Base-by-base conservation (phyloP, 2,888 invertebrate genomes). In the Sussaba pulchella region DNA sequence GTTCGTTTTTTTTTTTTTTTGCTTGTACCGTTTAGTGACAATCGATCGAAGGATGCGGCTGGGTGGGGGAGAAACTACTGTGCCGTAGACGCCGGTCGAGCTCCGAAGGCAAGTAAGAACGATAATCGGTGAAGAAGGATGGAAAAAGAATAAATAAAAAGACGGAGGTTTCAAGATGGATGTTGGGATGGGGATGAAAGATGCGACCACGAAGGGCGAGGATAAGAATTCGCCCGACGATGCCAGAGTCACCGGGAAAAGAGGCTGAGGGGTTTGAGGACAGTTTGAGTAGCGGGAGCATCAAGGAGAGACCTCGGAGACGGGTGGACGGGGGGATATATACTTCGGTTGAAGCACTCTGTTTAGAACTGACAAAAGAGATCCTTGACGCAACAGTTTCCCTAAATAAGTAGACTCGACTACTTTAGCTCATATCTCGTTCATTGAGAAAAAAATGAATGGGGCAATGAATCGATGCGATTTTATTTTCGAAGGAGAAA, bases 351-450 rank as follows among this genome's bases (percentile, higher is more conserved):
- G 71, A 79, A 88, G 90, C 78, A 87, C 84, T n/a, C n/a, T 84
- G 83, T 87, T 85, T 84, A 85, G 80, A 83, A 79, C 85, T 87
- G 85, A 86, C 85, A 88, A 88, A 88, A 88, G n/a, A n/a, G 89
- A 84, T 73, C 76, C 87, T 87, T 78, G 78, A 85, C 82, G 85
- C 76, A 83, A 72, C 88, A 87, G 84, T 89, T 88, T 85, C 83
- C 81, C 84, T 85, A 87, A 88, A 87, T 86, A 83, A 86, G 83
- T 86, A 82, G 83, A 81, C 82, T 73, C 47, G 72, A 82, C 83
- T 78, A 83, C 82, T 82, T 82, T 63, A 57, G 61, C 70, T 57
- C 54, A 26, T 59, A 45, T 71, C 70, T 64, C 24, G 24, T 39
- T 57, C 31, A 10, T 61, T 31, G 9, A 43, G 41, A 19, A 67